Evolutionary conservation across 2,113 vertebrate genomes (phyloP).

Genomic region (Psilopsiagon aymara): DNA sequence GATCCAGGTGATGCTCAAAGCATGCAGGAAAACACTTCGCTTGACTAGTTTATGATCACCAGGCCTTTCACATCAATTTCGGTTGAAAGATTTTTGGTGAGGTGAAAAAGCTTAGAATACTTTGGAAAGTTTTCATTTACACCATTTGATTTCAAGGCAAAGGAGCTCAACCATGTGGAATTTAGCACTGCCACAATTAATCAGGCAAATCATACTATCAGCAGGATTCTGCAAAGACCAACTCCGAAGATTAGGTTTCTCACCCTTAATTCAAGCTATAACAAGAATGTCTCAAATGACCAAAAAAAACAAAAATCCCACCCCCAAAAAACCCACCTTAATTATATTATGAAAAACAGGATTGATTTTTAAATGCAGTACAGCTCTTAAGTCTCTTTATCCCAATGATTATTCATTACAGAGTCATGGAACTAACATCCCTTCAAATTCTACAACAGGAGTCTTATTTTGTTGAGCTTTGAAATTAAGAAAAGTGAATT

Average conservation of each 20-base stretch:
- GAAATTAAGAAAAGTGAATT: constrained; percentile 17
- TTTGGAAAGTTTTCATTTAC: background rate
- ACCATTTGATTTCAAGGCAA: background rate
- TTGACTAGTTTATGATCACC: background rate
- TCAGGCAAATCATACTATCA: background rate
- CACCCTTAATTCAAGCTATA: constrained; percentile 12
- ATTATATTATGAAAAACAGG: constrained; percentile 35
- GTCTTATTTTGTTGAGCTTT: constrained; percentile 1
- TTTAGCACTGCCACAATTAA: background rate
- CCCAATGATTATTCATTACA: constrained; percentile 20
- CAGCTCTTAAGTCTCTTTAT: constrained; percentile 16
- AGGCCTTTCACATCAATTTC: background rate
- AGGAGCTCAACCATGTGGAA: background rate
- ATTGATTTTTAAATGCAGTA: constrained; percentile 51
- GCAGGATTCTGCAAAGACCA: background rate
- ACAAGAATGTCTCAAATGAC: constrained; percentile 3
- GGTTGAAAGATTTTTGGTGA: background rate
- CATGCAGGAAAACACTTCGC: background rate
- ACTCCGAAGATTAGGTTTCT: background rate
- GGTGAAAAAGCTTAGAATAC: background rate
- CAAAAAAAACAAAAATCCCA: background rate
- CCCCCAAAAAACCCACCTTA: background rate
- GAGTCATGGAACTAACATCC: background rate
- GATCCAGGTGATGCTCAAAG: background rate
- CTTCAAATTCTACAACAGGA: constrained; percentile 12